Base-by-base conservation (phyloP, 2,113 vertebrate genomes). In the Seriola rivoliana region DNA sequence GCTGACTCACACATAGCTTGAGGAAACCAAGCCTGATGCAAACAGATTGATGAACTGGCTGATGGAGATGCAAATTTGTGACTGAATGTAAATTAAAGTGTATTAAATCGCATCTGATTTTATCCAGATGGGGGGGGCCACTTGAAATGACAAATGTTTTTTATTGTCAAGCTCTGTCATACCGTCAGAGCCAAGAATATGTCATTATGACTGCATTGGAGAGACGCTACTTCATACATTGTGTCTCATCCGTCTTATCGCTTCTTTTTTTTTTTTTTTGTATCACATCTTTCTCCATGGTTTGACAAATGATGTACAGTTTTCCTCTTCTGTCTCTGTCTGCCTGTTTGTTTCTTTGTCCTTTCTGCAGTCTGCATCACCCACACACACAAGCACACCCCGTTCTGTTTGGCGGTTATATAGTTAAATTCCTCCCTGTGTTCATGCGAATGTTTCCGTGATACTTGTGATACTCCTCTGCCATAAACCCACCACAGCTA, bases 251-350 rank as follows among this genome's bases (percentile, higher is more conserved):
- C 8, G n/a, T 74, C 79, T 6, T 29, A 79, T 8, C 12, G 71
- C 21, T 48, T 16, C 48, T 64, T 46, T 8, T 12, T 75, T 21
- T 12, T 75, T 21, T 48, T 16, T 54, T 68, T 40, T 68, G 17
- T 3, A 19, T 75, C 62, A 85, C 62, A 75, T 80, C 66, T 17
- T 70, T 80, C 77, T 42, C 36, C 60, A 57, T 73, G 73, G 55
- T 59, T 57, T 67, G 66, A 69, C 71, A 78, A 65, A 65, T 63
- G n/a, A 21, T 21, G 14, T 36, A 29, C 67, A 19, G 57, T 29
- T 16, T 38, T 21, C 5, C 44, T 65, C 50, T 23, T 64, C 68
- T n/a, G 16, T 66, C 48, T 75, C 25, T 54, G 25, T 69, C 62
- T 55, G 44, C 25, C 68, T 40, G 21, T 40, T 66, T 59, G 32